Evolutionary conservation across 2,113 vertebrate species (phyloP), one percentile per base, ranked within the genome.

Genomic region (Pseudopipra pipra): DNA sequence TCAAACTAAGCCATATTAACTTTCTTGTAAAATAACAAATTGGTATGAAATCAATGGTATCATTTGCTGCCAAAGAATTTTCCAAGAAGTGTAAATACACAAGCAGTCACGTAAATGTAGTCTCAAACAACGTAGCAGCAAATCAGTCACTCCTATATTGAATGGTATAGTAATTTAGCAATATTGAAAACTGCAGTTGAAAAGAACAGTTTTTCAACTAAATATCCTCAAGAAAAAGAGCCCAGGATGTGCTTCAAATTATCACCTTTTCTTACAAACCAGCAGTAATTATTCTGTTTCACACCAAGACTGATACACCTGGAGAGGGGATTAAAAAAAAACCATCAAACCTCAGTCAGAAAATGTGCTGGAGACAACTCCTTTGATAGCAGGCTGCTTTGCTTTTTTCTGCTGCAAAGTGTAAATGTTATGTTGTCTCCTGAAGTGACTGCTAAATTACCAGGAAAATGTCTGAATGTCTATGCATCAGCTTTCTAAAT

Each of bases 251-350:
- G 25, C 58, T 85, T 79, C 41, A 94, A 94, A 96, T 84, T 47
- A 89, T 92, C 90, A 76, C 82, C 59, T 93, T 75, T 93, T 65
- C 63, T 72, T 75, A 33, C 73, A 87, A 78, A 76, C 39, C 52
- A 77, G 65, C 24, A 71, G 63, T 89, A 94, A 90, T 92, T 85
- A 62, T 25, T 76, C 70, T 80, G 35, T 89, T 95, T 93, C 90
- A 85, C 39, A 28, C 62, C 67, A 80, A 93, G 56, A 55, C 41
- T 54, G 61, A 72, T 63, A 76, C 39, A 85, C 47, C 65, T 79
- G 85, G 71, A 80, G 68, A 94, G n/a, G 39, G 49, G n/a, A 90
- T 93, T 6, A 93, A 93, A 88, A 72, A 72, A 37, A 22, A 3
- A 1, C 13, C 31, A 39, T 39, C 39, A 87, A 91, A 85, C 35